Base-by-base conservation (phyloP, 2,113 vertebrate species). In the Candoia aspera region DNA sequence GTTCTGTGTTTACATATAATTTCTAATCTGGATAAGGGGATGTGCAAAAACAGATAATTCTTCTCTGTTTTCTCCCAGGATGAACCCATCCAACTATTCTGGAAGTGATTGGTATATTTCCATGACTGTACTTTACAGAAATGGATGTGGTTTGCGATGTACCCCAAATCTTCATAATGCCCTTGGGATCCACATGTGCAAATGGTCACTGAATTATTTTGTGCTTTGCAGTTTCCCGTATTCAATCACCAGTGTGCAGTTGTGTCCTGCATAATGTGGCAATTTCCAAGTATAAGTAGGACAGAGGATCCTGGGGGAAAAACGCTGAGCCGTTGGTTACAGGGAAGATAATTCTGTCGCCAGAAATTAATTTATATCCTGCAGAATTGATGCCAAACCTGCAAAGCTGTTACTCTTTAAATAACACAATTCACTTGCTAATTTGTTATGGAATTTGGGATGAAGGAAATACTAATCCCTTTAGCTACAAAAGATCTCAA, bases 291-390 rank as follows among this genome's bases (percentile, higher is more conserved):
- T 93, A 92, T 96, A 97, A 97, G 94, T 97, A 96, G 96, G 95
- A 94, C 97, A 96, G 91, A 90, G 93, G 95, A 96, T 97, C 96
- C 95, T 94, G 89, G 96, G 96, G 91, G 95, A 94, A 95, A 95
- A 96, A 95, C 96, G 96, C 83, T 95, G 92, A 97, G 94, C 94
- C 49, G 96, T 95, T 97, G 97, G 97, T 97, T 97, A 97, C 93
- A 96, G 92, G 86, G 79, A 96, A 96, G 94, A 95, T 97, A 96
- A 95, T 96, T 96, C 93, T 96, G 96, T 96, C 96, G 94, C 97
- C 97, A 96, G 96, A 97, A 95, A 97, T 94, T 96, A 96, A 97
- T 97, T 91, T 95, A 89, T 97, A 55, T 86, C 94, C 94, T 94
- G 55, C 91, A 95, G 95, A 79, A 96, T 95, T 96, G 97, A 94